These are phyloP conservation scores for Microctonus aethiopoides DNA, from an alignment of 2,888 invertebrate species.

Conservation along the genomic window DNA sequence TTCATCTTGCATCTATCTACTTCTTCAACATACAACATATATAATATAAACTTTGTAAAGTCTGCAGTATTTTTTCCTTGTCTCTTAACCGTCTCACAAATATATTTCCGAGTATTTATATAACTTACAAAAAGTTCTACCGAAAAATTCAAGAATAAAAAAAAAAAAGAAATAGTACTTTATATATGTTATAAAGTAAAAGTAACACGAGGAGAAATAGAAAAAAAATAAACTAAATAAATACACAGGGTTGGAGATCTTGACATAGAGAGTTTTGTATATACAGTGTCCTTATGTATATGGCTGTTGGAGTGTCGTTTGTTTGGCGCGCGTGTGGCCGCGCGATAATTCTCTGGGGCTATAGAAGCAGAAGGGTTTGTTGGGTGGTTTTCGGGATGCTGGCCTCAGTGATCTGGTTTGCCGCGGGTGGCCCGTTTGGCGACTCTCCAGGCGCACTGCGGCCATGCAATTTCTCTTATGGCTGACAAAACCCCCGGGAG, in stretches of 20 bases:
- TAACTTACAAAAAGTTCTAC: too few species aligned
- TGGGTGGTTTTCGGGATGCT: constrained; percentile 46
- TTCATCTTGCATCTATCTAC: constrained; percentile 22
- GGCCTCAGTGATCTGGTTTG: constrained; percentile 43
- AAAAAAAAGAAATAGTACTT: too few species aligned
- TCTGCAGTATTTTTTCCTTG: constrained; percentile 15
- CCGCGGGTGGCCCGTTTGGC: constrained; percentile 59
- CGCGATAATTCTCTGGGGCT: constrained; percentile 48
- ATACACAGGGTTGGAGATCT: too few species aligned
- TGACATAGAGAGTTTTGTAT: too few species aligned
- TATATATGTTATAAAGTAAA: too few species aligned
- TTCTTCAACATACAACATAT: constrained; percentile 3
- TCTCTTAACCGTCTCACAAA: too few species aligned
- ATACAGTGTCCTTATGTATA: too few species aligned
- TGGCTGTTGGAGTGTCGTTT: constrained; percentile 38
- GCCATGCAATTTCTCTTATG: constrained; percentile 42
- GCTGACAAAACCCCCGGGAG: constrained; percentile 18
- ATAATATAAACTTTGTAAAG: constrained; percentile 14
- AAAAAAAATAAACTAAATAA: too few species aligned
- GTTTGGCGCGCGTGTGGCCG: constrained; percentile 44
- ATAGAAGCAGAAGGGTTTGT: constrained; percentile 32
- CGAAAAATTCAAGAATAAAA: too few species aligned
- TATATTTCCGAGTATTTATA: too few species aligned
- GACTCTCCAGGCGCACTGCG: constrained; percentile 65
- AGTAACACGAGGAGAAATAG: too few species aligned